Evolutionary conservation across 2,113 vertebrate species (phyloP).

Genomic region (Lichenostomus cassidix): DNA sequence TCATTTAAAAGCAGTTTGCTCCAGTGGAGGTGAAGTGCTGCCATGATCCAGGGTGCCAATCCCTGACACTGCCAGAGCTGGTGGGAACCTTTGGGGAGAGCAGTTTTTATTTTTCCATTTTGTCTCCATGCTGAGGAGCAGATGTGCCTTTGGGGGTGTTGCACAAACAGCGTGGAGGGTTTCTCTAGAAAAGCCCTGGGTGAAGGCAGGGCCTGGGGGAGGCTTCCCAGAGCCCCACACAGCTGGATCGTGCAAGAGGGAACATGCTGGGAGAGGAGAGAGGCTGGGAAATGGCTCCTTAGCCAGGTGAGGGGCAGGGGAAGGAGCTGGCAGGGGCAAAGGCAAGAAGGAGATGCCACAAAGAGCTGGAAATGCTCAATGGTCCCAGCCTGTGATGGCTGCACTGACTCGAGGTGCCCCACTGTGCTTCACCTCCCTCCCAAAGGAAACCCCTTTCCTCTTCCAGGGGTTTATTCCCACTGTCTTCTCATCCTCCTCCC

Average conservation of each 20-base stretch:
- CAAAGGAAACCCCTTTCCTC: not conserved
- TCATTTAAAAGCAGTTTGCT: not conserved
- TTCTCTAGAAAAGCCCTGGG: not conserved
- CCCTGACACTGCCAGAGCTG: not conserved
- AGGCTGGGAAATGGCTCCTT: not conserved
- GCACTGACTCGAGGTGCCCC: not conserved
- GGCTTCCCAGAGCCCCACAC: not conserved
- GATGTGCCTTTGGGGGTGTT: not conserved
- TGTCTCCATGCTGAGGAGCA: accelerated
- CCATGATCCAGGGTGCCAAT: not conserved
- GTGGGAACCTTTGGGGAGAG: not conserved
- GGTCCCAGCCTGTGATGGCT: not conserved
- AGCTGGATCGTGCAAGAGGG: not conserved
- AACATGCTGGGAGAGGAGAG: not conserved
- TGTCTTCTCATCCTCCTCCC: not conserved
- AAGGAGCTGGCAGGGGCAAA: not conserved
- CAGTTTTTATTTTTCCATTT: not conserved
- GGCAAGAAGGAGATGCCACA: not conserved
- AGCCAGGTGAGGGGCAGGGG: not conserved
- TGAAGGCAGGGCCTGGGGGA: not conserved
- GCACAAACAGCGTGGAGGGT: accelerated
- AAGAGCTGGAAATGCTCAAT: not conserved
- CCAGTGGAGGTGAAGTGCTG: not conserved
- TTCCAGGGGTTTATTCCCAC: not conserved
- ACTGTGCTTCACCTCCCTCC: not conserved